Conservation (phyloP, 2,888 invertebrate species). For the Papilio demoleus region DNA sequence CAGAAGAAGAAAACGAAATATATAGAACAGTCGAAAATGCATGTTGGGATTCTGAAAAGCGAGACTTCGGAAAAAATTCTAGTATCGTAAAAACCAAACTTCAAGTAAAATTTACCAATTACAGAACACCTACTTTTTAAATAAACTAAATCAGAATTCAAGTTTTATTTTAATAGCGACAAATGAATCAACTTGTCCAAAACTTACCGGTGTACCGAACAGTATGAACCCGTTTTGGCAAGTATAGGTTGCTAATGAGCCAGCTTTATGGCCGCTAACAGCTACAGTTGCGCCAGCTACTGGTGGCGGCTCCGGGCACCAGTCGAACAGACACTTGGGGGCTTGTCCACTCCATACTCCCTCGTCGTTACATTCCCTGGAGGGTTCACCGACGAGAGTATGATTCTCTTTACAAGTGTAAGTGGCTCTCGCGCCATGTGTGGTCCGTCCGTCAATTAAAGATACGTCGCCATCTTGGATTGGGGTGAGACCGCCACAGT, state of each 20-base stretch:
- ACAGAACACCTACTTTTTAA: too few species aligned
- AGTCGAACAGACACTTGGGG: constrained; percentile 92
- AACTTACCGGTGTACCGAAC: constrained; percentile 89
- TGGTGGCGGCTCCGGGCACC: constrained; percentile 93
- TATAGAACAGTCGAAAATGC: too few species aligned
- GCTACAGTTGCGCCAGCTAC: constrained; percentile 90
- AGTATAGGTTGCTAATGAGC: constrained; percentile 90
- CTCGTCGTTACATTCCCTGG: constrained; percentile 88
- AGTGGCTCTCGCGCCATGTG: constrained; percentile 89
- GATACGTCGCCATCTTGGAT: constrained; percentile 89
- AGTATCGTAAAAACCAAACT: too few species aligned
- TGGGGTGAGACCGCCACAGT: constrained; percentile 88
- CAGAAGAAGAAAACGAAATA: too few species aligned
- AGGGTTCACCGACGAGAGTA: constrained; percentile 90
- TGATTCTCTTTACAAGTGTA: constrained; percentile 93
- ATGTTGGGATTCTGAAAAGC: too few species aligned
- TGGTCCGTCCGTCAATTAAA: constrained; percentile 88
- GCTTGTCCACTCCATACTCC: constrained; percentile 91
- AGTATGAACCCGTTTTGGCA: constrained; percentile 94
- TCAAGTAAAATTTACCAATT: too few species aligned
- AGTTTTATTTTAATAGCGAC: too few species aligned
- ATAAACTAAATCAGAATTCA: too few species aligned
- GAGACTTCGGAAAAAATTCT: too few species aligned
- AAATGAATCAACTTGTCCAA: too few species aligned
- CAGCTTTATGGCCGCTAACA: constrained; percentile 89